A percentile compares a stretch with the other conserved stretches of the same genome.
These are phyloP conservation scores for Neotoxoptera formosana DNA, from an alignment of 1,140 invertebrate species.

Conservation along the genomic window DNA sequence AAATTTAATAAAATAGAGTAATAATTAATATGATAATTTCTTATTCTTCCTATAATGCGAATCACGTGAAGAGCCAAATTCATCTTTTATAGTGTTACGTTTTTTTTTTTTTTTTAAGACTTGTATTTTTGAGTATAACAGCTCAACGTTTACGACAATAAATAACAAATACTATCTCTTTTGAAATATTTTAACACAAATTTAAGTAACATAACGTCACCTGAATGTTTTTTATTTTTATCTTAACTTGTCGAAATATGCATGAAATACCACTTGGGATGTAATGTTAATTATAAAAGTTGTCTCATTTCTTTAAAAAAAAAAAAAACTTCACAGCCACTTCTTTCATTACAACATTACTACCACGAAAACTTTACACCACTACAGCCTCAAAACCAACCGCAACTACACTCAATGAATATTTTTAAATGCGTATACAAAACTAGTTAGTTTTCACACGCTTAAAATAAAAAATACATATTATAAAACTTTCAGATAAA, in stretches of 20 bases:
- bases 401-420: not conserved
- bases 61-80: not conserved
- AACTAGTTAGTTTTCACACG: not conserved
- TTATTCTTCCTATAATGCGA: not conserved
- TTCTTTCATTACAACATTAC: not conserved
- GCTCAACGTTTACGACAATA: not conserved
- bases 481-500: conserved; percentile 8
- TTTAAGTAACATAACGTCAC: not conserved
- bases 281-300: conserved; percentile 3
- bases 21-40: not conserved
- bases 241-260: not conserved
- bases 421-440: not conserved
- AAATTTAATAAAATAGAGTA: no score
- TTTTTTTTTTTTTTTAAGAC: not conserved
- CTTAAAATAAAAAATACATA: not conserved
- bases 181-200: not conserved
- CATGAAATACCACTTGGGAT: not conserved
- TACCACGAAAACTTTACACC: not conserved
- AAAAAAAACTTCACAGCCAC: not conserved
- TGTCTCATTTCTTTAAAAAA: not conserved
- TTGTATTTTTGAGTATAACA: not conserved
- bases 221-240: not conserved
- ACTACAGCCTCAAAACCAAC: not conserved
- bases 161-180: not conserved
- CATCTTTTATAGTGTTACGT: not conserved